Base-by-base conservation (phyloP, 2,113 vertebrate species). In the Hemiprocne comata region DNA sequence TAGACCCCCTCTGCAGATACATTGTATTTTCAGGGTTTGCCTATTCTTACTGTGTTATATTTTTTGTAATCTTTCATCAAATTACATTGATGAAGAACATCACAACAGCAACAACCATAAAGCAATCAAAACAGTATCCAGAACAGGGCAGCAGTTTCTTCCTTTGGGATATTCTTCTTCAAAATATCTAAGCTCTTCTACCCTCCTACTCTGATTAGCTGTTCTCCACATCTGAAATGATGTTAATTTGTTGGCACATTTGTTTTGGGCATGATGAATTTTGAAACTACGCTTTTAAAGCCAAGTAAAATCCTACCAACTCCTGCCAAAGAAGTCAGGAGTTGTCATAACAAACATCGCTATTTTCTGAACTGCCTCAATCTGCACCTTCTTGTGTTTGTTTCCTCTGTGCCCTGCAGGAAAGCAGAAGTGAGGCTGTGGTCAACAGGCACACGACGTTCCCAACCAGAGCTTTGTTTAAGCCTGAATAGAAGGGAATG, bases 331-430 rank as follows among this genome's bases (percentile, higher is more conserved):
- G 72, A 85, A 80, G 72, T 71, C 69, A 84, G 29, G 46, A 76
- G 50, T 74, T 92, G 71, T 94, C 85, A 93, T 88, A 95, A 90
- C 67, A 97, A 90, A 86, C 29, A 74, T 8, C 77, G n/a, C 7
- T 69, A 1, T 87, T 84, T 96, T 94, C 65, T 72, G 53, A 72
- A 38, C 61, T 64, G 50, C 31, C 36, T 79, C 33, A 62, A 4
- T 86, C 70, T 73, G 28, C 44, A 64, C 46, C 19, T 79, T 74
- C 28, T 44, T 28, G 2, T 55, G 13, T 55, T 85, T 82, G 11
- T 75, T 78, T 85, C 40, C 34, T 75, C 70, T 38, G 21, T 85
- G 65, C 42, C n/a, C 31, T 3, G 9, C 34, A 60, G 78, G 29
- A 71, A 7, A 48, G 25, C 5, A 46, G 15, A 67, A 29, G 13